Percentiles rank a stretch among this genome's conserved stretches.
Evolutionary conservation across 2,797 vertebrate genomes (phyloP).

Genomic region (Xenops minutus): DNA sequence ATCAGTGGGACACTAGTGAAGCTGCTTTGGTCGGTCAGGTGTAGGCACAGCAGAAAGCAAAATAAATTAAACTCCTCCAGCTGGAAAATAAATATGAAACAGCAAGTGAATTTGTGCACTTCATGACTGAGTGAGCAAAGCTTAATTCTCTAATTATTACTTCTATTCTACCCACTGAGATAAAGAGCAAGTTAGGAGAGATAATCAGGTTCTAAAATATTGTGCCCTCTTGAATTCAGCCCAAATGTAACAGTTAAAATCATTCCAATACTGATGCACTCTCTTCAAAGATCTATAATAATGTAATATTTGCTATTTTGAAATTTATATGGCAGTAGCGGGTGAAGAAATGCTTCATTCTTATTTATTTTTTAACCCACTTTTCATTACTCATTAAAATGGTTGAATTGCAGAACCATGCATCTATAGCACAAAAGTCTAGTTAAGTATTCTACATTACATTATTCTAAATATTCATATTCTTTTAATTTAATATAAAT

Average conservation of each 20-base stretch:
- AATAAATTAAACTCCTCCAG: slow-evolving; percentile 75
- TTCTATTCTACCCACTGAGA: slow-evolving; percentile 66
- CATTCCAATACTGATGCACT: not conserved
- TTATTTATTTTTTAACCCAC: not conserved
- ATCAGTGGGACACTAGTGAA: slow-evolving; percentile 9
- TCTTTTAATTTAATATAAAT: slow-evolving; percentile 31
- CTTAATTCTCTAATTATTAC: slow-evolving; percentile 77
- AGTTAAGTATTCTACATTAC: not conserved
- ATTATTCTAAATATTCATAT: slow-evolving; percentile 30
- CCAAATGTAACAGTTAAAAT: slow-evolving; percentile 52
- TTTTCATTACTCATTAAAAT: not conserved
- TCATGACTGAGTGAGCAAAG: slow-evolving; percentile 64
- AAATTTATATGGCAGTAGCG: not conserved
- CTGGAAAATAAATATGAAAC: slow-evolving; percentile 77
- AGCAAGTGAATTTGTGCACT: slow-evolving; percentile 59
- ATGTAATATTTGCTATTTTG: slow-evolving; percentile 14
- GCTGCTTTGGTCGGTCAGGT: slow-evolving; percentile 50
- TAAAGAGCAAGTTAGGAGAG: slow-evolving; percentile 70
- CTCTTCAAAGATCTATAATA: slow-evolving; percentile 30
- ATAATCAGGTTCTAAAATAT: slow-evolving; percentile 70
- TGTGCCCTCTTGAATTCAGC: slow-evolving; percentile 42
- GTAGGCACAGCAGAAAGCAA: slow-evolving; percentile 62
- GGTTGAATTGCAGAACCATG: not conserved
- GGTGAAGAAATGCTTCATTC: not conserved
- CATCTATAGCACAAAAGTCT: not conserved